Evolutionary conservation across 2,888 invertebrate genomes (phyloP).

Genomic region (Tinea semifulvella): DNA sequence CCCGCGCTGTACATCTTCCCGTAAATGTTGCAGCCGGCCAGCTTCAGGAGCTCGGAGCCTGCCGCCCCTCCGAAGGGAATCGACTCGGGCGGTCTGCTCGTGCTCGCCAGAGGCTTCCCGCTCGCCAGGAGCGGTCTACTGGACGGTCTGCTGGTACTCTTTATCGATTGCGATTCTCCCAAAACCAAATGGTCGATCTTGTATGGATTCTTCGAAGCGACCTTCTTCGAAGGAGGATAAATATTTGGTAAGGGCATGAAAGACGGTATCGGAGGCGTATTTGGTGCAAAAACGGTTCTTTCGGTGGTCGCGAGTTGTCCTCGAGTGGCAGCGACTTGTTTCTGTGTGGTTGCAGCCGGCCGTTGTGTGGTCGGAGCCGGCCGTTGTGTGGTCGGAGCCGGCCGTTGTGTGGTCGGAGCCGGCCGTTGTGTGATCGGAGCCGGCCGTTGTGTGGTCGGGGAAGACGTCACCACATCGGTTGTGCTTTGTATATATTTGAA

Average conservation of each 20-base stretch:
- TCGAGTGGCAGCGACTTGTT: not conserved
- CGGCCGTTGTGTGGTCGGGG: too few species aligned
- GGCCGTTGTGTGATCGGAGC: too few species aligned
- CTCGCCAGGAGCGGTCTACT: not conserved
- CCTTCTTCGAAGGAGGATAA: slow-evolving; percentile 29
- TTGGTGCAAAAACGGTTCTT: too few species aligned
- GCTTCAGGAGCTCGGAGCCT: slow-evolving; percentile 63
- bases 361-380: slow-evolving; percentile 34
- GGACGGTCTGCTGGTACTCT: slow-evolving; percentile 20
- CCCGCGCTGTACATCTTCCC: slow-evolving; percentile 89
- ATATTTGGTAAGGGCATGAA: not conserved
- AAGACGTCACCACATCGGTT: slow-evolving; percentile 21
- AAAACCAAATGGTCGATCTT: slow-evolving; percentile 54
- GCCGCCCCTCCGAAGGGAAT: not conserved
- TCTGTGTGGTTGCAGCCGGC: slow-evolving; percentile 25
- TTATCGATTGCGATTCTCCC: slow-evolving; percentile 52
- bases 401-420: too few species aligned
- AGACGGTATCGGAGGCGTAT: not conserved
- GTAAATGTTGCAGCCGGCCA: slow-evolving; percentile 90
- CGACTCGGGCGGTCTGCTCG: not conserved
- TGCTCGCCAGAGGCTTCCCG: not conserved
- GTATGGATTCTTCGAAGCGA: slow-evolving; percentile 26
- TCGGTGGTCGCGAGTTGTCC: not conserved
- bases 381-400: slow-evolving; percentile 19
- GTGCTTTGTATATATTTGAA: not conserved